Conservation (phyloP, 1,140 invertebrate species). For the Chelonus insularis region DNA sequence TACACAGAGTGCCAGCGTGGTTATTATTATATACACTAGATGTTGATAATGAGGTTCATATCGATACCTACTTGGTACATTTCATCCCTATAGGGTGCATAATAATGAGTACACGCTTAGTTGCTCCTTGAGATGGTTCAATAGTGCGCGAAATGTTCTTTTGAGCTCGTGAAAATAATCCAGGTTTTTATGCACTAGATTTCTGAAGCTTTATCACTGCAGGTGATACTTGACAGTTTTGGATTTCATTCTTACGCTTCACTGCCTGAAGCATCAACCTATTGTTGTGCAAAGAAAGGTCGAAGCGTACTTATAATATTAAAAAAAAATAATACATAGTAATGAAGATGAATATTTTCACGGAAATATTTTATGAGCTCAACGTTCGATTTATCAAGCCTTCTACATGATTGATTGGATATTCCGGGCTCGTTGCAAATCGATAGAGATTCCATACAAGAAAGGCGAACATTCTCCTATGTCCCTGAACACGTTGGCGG, state of each 20-base stretch:
- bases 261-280: no score
- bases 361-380: no score
- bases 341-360: no score
- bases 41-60: conserved; percentile 10
- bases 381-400: neutral
- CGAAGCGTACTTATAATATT: no score
- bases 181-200: neutral
- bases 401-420: conserved; percentile 13
- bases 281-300: no score
- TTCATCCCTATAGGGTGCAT: neutral
- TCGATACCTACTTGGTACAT: neutral
- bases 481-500: neutral
- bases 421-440: neutral
- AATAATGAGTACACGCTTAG: neutral
- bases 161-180: neutral
- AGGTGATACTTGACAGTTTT: neutral
- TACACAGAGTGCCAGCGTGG: neutral
- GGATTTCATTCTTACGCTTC: no score
- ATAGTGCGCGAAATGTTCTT: conserved; percentile 7
- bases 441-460: neutral
- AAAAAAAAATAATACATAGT: no score
- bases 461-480: conserved; percentile 4
- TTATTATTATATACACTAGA: conserved; percentile 7
- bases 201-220: neutral
- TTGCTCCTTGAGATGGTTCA: conserved; percentile 1